Evolutionary conservation across 2,113 vertebrate species (phyloP), one percentile per base, ranked within the genome.

Genomic region (Ameiurus melas): DNA sequence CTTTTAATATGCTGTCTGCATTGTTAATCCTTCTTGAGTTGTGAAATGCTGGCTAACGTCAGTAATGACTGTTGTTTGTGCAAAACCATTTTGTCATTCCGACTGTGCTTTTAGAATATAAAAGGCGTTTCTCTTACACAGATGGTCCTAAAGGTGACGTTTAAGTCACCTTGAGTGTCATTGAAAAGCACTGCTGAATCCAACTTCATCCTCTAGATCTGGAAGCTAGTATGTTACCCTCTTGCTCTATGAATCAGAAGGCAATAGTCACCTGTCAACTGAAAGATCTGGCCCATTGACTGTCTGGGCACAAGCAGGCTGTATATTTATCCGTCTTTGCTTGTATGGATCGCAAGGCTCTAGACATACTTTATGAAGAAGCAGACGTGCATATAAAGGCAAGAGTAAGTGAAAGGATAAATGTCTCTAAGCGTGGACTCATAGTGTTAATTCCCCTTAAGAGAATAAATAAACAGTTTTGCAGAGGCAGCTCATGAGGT

Each of bases 91-190:
- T 36, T 36, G 19, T 43, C 71, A 43, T 43, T 75, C 43, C 1
- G 36, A 22, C 71, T 75, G 36, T 43, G 36, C 8, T 75, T 43
- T 75, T 39, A 43, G 71, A 87, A 84, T 84, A 66, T 93, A 94
- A 88, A 90, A 30, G 93, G 94, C 93, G 93, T 66, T 90, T 91
- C 90, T 93, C 92, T 93, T 92, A 91, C 84, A 70, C 90, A 92
- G 90, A 92, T 90, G 91, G 91, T 89, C 87, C 92, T 95, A 95
- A 94, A 94, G 93, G 91, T 92, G 93, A 92, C 95, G 96, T 96
- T 96, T 95, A 95, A 95, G 91, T 93, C 92, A 89, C 91, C 90
- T 85, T 87, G 90, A 93, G 93, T 91, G 79, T 87, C 90, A 88
- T 86, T 91, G 88, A 91, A 85, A 85, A 91, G 83, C 88, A 87